Conservation (phyloP, 2,888 invertebrate genomes). For the Ormyrus rosae region DNA sequence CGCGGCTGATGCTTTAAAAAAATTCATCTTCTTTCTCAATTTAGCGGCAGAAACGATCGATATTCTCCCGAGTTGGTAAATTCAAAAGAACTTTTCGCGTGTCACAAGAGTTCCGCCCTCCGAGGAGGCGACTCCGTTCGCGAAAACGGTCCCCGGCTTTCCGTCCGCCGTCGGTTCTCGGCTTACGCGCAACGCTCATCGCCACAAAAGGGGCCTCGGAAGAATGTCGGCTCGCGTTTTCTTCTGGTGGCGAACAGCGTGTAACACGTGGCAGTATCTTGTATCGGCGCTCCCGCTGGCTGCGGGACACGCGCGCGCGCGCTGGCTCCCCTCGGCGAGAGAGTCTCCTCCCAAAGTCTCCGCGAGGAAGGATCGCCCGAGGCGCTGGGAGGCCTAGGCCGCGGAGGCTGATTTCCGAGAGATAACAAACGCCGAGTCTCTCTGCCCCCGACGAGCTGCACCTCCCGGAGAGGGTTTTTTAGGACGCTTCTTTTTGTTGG, state of each 20-base stretch:
- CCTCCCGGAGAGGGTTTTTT: neutral
- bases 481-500: constrained; percentile 12
- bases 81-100: too few relatives aligned
- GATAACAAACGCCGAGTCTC: too few relatives aligned
- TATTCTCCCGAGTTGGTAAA: too few relatives aligned
- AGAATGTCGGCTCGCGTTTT: constrained; percentile 67
- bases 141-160: constrained; percentile 23
- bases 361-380: neutral
- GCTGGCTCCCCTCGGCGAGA: constrained; percentile 22
- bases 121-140: constrained; percentile 2
- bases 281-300: constrained; percentile 74
- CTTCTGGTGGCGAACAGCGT: constrained; percentile 75
- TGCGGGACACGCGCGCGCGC: constrained; percentile 64
- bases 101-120: too few relatives aligned
- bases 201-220: constrained; percentile 19
- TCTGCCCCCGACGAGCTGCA: neutral
- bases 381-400: too few relatives aligned
- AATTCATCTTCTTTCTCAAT: too few relatives aligned
- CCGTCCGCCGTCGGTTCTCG: neutral
- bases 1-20: too few relatives aligned
- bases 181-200: too few relatives aligned
- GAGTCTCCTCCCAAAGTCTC: constrained; percentile 30
- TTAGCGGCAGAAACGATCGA: too few relatives aligned
- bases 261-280: constrained; percentile 76
- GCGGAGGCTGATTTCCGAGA: too few relatives aligned